Base-by-base conservation (phyloP, 2,888 invertebrate genomes). In the Oscheius myriophilus region DNA sequence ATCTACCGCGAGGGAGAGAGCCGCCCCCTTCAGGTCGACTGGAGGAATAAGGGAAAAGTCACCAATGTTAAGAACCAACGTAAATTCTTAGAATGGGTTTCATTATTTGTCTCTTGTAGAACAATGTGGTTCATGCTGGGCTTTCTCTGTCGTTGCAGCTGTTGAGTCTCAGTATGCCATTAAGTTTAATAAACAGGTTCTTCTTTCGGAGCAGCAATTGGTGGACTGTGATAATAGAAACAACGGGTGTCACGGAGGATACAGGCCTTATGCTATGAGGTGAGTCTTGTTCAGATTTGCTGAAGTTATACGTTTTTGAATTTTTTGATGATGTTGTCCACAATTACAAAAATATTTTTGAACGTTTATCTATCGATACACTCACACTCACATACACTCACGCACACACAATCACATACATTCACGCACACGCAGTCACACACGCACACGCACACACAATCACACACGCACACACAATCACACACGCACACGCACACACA, bases 41-140 rank as follows among this genome's bases (percentile, higher is more conserved):
- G 80, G 79, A 69, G 81, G 21, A 64, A 61, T 25, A 64, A 63
- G 18, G 76, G 75, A 25, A 78, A 76, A 33, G 66, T 82, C 16
- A 80, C 75, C 4, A 70, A 73, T 1, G 73, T 81, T 26, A 83
- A 83, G 55, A 79, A 83, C 65, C 83, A 83, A 67, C 77, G 82
- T 62, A 25, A 52, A 4, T 41, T 11, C 3, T 12, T 53, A 4
- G 6, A 53, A 7, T 11, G 9, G 2, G n/a, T 55, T 23, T 12
- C 53, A 23, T 23, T 53, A 21, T 53, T 23, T 12, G 9, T 25
- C 21, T 14, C 16, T 58, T 55, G 57, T 63, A 74, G 74, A 63
- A 2, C 64, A 67, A 25, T 82, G 82, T 45, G 82, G 82, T 7
- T 78, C 80, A 0, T 84, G 84, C 42, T 83, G 83, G 82, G 80